A percentile compares a stretch with the other conserved stretches of the same genome.
Conservation (phyloP, 2,888 invertebrate genomes). For the Chironomus tentans region DNA sequence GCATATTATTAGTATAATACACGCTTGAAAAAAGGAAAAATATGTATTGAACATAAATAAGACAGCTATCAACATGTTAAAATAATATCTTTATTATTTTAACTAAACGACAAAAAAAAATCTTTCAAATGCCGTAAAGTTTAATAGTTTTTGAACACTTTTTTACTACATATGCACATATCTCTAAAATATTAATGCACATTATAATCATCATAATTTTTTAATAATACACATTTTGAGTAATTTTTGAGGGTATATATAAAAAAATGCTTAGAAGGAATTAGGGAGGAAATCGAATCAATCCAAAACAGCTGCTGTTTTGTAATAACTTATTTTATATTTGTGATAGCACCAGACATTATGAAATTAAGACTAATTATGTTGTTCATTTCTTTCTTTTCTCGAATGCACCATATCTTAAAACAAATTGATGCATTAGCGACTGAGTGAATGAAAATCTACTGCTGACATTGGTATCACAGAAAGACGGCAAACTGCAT, state of each 20-base stretch:
- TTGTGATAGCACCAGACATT: constrained; percentile 11
- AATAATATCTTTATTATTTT: neutral
- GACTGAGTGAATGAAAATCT: neutral
- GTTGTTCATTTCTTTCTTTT: neutral
- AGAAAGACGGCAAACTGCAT: too few species aligned
- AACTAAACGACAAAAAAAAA: neutral
- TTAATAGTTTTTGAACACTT: neutral
- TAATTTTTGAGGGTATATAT: neutral
- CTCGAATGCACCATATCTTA: neutral
- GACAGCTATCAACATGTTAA: neutral
- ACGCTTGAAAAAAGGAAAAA: neutral
- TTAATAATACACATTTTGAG: neutral
- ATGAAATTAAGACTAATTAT: constrained; percentile 19
- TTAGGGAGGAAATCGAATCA: neutral
- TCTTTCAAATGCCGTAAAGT: neutral
- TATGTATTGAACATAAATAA: neutral
- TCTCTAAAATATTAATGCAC: neutral
- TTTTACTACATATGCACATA: neutral
- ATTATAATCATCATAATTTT: neutral
- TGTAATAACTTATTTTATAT: neutral
- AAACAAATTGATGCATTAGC: constrained; percentile 7
- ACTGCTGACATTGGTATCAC: neutral
- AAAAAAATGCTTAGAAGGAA: neutral
- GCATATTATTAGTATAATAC: constrained; percentile 15
- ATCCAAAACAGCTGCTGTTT: constrained; percentile 8